phyloP scores from a whole-genome alignment of 2,888 invertebrate species.

The Celastrina argiolus region DNA sequence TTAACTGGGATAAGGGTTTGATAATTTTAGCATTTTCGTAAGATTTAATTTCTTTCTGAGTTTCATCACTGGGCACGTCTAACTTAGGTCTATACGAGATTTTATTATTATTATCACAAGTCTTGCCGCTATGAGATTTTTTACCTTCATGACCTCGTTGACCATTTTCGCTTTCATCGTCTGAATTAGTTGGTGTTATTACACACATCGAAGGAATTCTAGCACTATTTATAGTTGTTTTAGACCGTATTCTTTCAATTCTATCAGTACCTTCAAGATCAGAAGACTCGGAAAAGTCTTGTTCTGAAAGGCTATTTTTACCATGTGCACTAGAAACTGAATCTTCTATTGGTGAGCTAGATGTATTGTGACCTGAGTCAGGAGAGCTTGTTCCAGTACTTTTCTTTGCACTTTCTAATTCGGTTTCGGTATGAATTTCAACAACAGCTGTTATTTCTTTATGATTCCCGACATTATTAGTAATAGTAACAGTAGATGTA shows the following conservation, averaged over 20 bases:
- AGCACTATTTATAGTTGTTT: conserved; percentile 91
- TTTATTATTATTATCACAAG: conserved; percentile 44
- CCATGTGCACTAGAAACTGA: conserved; percentile 85
- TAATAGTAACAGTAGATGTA: conserved; percentile 60
- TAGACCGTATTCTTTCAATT: conserved; percentile 89
- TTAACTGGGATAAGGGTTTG: conserved; percentile 52
- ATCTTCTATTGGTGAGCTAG: conserved; percentile 86
- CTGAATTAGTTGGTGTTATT: conserved; percentile 91
- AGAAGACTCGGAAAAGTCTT: conserved; percentile 91
- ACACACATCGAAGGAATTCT: conserved; percentile 95
- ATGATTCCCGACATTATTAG: conserved; percentile 60
- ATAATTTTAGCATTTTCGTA: conserved; percentile 36
- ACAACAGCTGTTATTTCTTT: conserved; percentile 79
- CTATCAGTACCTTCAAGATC: conserved; percentile 92
- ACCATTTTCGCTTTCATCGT: conserved; percentile 84
- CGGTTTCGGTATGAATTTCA: conserved; percentile 72
- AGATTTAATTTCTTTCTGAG: conserved; percentile 48
- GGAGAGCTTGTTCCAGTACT: conserved; percentile 85
- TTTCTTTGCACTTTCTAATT: conserved; percentile 69
- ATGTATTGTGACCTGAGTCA: conserved; percentile 89
- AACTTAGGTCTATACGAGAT: conserved; percentile 57
- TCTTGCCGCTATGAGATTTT: conserved; percentile 41
- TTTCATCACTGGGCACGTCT: conserved; percentile 59
- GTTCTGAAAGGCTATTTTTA: conserved; percentile 83
- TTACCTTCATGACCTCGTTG: conserved; percentile 57